Percentiles rank a stretch among this genome's conserved stretches.
Evolutionary conservation across 2,797 vertebrate genomes (phyloP).

Genomic region (Avahi laniger): DNA sequence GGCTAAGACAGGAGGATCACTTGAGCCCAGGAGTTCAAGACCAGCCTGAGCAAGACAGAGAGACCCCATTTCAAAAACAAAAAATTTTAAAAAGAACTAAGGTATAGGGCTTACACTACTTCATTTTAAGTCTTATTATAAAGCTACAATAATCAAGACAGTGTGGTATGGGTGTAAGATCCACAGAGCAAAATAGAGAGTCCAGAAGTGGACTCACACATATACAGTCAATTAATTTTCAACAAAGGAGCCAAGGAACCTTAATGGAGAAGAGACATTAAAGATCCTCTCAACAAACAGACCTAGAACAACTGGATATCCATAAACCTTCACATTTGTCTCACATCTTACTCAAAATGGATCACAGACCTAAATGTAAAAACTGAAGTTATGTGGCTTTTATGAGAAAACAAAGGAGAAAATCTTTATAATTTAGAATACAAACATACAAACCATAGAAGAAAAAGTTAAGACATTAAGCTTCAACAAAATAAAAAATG

Average conservation of each 20-base stretch:
- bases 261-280: background rate
- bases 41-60: too few relatives aligned
- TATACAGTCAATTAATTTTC: background rate
- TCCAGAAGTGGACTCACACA: background rate
- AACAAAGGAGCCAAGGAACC: background rate
- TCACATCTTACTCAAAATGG: background rate
- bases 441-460: background rate
- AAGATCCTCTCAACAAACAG: background rate
- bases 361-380: background rate
- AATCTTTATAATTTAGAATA: background rate
- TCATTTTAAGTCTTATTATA: background rate
- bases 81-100: background rate
- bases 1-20: too few relatives aligned
- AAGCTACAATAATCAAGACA: background rate
- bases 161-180: background rate
- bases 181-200: background rate
- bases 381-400: background rate
- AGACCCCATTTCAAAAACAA: too few relatives aligned
- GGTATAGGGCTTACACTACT: background rate
- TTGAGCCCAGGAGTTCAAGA: too few relatives aligned
- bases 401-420: background rate
- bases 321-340: background rate
- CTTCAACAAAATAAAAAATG: background rate
- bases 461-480: background rate
- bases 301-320: background rate